Conservation (phyloP, 2,888 invertebrate species). For the Xylota segnis region DNA sequence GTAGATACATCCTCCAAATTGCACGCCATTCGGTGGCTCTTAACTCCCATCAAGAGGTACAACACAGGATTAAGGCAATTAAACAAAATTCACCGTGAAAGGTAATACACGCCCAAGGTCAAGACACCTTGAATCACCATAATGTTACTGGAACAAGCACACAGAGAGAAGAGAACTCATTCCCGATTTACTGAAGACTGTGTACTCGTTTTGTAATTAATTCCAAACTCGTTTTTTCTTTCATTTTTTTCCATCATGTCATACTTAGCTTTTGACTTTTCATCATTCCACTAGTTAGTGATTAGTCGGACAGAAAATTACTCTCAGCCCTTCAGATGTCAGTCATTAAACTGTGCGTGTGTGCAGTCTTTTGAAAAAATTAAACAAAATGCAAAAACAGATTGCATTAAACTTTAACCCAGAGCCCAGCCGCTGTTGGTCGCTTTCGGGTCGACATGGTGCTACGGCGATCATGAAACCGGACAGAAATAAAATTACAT, state of each 20-base stretch:
- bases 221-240: neutral
- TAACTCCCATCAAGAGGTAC: neutral
- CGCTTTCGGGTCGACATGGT: too few species aligned
- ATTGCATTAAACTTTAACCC: neutral
- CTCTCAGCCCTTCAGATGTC: neutral
- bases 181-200: neutral
- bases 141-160: neutral
- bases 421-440: too few species aligned
- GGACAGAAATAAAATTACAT: neutral
- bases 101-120: neutral
- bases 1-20: too few species aligned
- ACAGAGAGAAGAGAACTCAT: neutral
- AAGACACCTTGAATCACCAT: neutral
- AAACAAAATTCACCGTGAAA: neutral
- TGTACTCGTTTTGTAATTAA: neutral
- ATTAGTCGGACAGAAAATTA: neutral
- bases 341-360: neutral
- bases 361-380: neutral
- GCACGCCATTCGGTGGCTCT: too few species aligned
- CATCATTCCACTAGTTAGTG: neutral
- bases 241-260: neutral
- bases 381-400: neutral
- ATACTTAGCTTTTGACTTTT: too few species aligned
- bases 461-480: too few species aligned
- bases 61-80: neutral